phyloP scores from a whole-genome alignment of 2,113 vertebrate species.

The Spea multiplicata region DNA sequence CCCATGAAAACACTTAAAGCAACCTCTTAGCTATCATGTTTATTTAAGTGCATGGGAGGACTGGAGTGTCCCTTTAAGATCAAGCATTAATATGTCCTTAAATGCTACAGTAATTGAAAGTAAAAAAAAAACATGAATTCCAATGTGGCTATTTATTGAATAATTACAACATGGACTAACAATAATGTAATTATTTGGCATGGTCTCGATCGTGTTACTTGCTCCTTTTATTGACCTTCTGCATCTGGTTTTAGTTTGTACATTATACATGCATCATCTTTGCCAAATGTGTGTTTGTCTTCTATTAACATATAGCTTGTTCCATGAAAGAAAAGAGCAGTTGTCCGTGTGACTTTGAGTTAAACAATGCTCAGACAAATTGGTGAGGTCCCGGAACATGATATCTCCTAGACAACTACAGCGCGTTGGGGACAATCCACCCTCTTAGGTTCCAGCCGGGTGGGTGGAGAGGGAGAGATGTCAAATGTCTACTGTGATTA shows the following conservation, averaged over 20 bases:
- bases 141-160: no score
- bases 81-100: no score
- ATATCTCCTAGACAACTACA: conserved; percentile 53
- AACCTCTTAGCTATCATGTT: no score
- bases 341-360: conserved; percentile 50
- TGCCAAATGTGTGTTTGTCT: neutral
- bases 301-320: neutral
- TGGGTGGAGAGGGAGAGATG: conserved; percentile 5
- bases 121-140: no score
- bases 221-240: conserved; percentile 22
- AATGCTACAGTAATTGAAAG: no score
- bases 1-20: no score
- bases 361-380: conserved; percentile 56
- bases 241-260: conserved; percentile 22
- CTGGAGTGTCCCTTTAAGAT: no score
- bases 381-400: conserved; percentile 39
- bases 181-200: no score
- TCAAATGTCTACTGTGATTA: conserved; percentile 17
- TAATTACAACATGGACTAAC: no score
- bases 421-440: conserved; percentile 50
- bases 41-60: no score
- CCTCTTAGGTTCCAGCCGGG: conserved; percentile 16
- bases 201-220: no score
- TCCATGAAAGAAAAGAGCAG: conserved; percentile 54
- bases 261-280: neutral